These are phyloP conservation scores for Ophiodon elongatus DNA, from an alignment of 2,113 vertebrate genomes.

Conservation along the genomic window DNA sequence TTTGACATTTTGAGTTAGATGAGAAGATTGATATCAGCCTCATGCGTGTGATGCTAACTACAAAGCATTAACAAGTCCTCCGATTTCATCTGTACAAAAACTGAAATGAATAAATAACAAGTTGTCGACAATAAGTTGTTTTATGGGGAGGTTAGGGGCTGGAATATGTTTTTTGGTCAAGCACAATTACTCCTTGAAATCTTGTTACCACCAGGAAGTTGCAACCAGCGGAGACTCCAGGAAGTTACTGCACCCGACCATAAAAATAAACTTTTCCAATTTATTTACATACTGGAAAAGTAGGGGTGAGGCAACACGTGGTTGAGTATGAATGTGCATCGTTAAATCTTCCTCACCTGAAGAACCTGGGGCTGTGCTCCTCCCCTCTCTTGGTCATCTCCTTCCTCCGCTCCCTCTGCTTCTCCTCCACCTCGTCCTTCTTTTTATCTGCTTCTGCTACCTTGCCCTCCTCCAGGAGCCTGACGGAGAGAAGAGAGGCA, in stretches of 20 bases:
- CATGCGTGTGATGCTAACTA: neutral
- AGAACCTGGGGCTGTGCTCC: conserved; percentile 90
- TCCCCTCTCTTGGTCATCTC: conserved; percentile 92
- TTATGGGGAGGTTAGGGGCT: neutral
- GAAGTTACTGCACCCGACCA: no score
- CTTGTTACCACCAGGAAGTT: neutral
- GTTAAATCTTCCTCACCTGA: conserved; percentile 82
- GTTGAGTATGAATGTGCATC: neutral
- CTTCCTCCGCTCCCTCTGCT: conserved; percentile 90
- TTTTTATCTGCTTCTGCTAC: conserved; percentile 87
- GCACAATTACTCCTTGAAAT: neutral
- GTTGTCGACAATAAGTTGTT: no score
- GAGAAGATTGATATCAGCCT: neutral
- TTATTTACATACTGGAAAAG: no score
- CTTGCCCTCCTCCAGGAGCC: conserved; percentile 92
- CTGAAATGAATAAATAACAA: no score
- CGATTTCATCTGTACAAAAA: no score
- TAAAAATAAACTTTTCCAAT: no score
- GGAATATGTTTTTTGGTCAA: neutral
- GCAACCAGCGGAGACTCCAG: neutral
- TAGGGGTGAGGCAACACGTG: neutral
- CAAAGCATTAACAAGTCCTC: neutral
- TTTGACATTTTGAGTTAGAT: neutral
- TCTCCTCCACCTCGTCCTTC: conserved; percentile 92
- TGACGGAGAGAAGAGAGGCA: conserved; percentile 48